phyloP scores from a whole-genome alignment of 1,140 invertebrate species.

The Antheraea pernyi region DNA sequence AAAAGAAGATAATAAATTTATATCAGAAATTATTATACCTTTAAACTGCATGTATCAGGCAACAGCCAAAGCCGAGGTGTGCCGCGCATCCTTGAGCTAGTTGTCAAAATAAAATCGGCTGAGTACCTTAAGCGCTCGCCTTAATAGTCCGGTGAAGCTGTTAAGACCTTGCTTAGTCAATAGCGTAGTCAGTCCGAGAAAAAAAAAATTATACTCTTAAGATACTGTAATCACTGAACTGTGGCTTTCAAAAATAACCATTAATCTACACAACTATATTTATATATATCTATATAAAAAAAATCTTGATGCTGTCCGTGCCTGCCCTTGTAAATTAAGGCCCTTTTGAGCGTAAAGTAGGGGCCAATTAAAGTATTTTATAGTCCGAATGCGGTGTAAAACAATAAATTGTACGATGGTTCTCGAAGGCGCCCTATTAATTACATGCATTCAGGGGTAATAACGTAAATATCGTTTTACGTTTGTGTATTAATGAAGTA shows the following conservation, averaged over 20 bases:
- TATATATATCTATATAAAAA: constrained; percentile 23
- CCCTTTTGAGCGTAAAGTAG: constrained; percentile 57
- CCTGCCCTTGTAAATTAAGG: constrained; percentile 66
- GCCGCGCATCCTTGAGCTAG: too few relatives aligned
- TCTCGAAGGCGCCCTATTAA: constrained; percentile 61
- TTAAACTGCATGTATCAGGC: too few relatives aligned
- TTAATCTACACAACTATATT: background rate
- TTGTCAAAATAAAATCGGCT: too few relatives aligned
- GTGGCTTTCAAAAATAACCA: constrained; percentile 8
- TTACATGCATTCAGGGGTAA: constrained; percentile 37
- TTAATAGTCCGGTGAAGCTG: too few relatives aligned
- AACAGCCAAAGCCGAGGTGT: too few relatives aligned
- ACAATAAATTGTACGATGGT: constrained; percentile 72
- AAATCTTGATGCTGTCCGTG: constrained; percentile 50
- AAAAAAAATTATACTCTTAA: too few relatives aligned
- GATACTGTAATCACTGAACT: background rate
- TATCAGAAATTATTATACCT: background rate
- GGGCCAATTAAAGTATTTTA: constrained; percentile 72
- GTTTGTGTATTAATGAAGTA: background rate
- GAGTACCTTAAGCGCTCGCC: too few relatives aligned
- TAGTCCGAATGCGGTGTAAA: constrained; percentile 67
- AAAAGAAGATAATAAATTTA: too few relatives aligned
- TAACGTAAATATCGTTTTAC: constrained; percentile 3
- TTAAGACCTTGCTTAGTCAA: too few relatives aligned
- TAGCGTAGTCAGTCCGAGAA: too few relatives aligned